These are phyloP conservation scores for Achroia grisella DNA, from an alignment of 1,140 invertebrate genomes.

Conservation along the genomic window DNA sequence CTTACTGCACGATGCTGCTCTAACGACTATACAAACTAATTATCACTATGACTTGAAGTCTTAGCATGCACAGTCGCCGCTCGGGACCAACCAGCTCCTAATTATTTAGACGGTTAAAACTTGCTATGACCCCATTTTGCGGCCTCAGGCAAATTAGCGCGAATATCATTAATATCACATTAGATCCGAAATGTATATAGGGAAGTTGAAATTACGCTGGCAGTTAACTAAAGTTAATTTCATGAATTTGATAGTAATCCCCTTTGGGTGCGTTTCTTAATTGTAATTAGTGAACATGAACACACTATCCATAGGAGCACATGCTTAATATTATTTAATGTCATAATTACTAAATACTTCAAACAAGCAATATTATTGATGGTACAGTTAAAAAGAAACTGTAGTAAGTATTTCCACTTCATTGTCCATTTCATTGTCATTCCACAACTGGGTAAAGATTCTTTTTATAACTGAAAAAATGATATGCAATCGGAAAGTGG, in stretches of 20 bases:
- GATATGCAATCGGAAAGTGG: no score
- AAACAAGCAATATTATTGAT: no score
- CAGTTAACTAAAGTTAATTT: slow-evolving; percentile 17
- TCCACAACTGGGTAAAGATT: no score
- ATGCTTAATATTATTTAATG: no score
- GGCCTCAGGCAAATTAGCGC: slow-evolving; percentile 43
- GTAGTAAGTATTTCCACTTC: no score
- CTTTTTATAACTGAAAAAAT: no score
- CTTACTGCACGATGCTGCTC: neutral
- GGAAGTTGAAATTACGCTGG: slow-evolving; percentile 8
- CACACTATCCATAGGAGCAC: no score
- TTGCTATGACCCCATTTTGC: slow-evolving; percentile 43
- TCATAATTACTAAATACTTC: no score
- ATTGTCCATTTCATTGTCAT: no score
- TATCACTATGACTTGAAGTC: neutral
- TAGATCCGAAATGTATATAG: slow-evolving; percentile 33
- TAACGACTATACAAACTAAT: slow-evolving; percentile 1
- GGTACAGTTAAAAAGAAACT: no score
- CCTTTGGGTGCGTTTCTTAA: neutral
- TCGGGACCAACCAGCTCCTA: slow-evolving; percentile 16
- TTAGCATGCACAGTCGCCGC: neutral
- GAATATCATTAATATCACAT: slow-evolving; percentile 59
- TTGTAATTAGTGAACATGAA: neutral
- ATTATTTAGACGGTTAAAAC: slow-evolving; percentile 60
- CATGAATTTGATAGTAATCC: slow-evolving; percentile 2